Percentiles rank a stretch among this genome's conserved stretches.
These are phyloP conservation scores for Heteromyza rotundicornis DNA, from an alignment of 2,888 invertebrate species.

Conservation along the genomic window DNA sequence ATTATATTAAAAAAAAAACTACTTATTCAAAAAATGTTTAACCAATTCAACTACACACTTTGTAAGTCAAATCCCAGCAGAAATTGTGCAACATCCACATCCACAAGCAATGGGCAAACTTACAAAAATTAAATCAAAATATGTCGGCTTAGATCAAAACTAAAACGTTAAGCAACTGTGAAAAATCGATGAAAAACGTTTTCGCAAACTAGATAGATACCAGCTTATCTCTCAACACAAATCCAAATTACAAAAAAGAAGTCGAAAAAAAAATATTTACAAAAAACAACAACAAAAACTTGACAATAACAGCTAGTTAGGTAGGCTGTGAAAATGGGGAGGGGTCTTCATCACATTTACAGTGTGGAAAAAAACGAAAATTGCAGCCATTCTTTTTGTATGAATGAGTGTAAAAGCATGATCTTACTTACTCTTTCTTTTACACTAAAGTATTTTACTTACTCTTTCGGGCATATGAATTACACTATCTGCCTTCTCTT, in stretches of 20 bases:
- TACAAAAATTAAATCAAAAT: constrained; percentile 1
- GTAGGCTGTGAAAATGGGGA: not conserved
- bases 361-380: not conserved
- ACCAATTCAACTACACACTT: too few species aligned
- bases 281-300: constrained; percentile 1
- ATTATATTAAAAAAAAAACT: too few species aligned
- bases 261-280: constrained; percentile 7
- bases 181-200: constrained; percentile 31
- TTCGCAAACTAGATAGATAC: constrained; percentile 31
- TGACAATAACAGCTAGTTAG: not conserved
- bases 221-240: not conserved
- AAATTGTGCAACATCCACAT: too few species aligned
- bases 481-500: not conserved
- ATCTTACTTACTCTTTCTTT: not conserved
- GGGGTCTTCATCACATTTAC: not conserved
- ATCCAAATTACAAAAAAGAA: not conserved
- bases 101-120: not conserved
- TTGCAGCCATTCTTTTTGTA: not conserved
- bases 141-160: constrained; percentile 39
- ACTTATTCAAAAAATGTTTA: too few species aligned
- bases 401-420: not conserved
- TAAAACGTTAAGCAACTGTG: constrained; percentile 24
- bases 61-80: too few species aligned
- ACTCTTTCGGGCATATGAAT: not conserved
- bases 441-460: not conserved